Evolutionary conservation across 2,113 vertebrate species (phyloP).

Genomic region (Trichechus manatus): DNA sequence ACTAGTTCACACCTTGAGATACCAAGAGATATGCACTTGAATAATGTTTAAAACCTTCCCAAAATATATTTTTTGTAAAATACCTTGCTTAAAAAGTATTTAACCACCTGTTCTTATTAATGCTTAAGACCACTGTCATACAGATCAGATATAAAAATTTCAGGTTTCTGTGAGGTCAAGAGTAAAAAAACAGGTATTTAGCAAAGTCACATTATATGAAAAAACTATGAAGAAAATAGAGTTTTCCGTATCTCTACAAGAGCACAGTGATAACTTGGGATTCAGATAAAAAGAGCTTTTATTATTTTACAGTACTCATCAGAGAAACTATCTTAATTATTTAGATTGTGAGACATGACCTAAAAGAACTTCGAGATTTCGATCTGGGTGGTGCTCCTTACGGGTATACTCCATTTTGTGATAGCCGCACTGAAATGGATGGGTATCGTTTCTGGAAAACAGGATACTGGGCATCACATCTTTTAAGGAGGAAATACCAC

Average conservation of each 20-base stretch:
- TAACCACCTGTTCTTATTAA: not conserved
- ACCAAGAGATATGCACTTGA: not conserved
- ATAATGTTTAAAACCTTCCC: not conserved
- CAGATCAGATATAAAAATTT: constrained; percentile 1
- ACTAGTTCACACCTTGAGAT: not conserved
- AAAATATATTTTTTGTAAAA: not conserved
- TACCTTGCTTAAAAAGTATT: not conserved
- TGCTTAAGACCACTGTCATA: not conserved
- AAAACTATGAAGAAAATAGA: not conserved
- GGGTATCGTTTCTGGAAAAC: constrained; percentile 99
- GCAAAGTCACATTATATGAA: not conserved
- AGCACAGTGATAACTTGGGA: not conserved
- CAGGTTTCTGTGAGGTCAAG: not conserved
- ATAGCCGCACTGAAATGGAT: constrained; percentile 97
- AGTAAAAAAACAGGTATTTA: not conserved
- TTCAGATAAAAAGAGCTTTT: not conserved
- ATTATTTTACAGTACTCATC: not conserved
- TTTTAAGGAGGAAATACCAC: constrained; percentile 95
- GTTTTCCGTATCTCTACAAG: not conserved
- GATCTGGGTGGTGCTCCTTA: constrained; percentile 96
- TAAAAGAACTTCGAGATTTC: constrained; percentile 95
- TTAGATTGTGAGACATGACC: constrained; percentile 96
- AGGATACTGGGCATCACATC: constrained; percentile 97
- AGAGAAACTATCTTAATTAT: constrained; percentile 51
- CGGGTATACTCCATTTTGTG: constrained; percentile 98